These are phyloP conservation scores for Stichodactyla helianthus DNA, from an alignment of 64 coral and sea anemone genomes.

Conservation along the genomic window DNA sequence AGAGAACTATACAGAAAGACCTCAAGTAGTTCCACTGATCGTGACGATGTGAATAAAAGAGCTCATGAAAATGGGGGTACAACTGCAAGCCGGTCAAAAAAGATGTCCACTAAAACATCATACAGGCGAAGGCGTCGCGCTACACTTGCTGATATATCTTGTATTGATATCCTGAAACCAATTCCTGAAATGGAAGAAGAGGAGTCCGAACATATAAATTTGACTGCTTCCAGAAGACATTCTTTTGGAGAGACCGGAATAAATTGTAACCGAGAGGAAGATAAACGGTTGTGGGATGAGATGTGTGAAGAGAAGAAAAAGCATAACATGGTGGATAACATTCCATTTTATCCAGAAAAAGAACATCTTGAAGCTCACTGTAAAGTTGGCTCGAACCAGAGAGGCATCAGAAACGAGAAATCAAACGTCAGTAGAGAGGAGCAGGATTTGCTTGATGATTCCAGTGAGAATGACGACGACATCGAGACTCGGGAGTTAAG, in stretches of 20 bases:
- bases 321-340: neutral
- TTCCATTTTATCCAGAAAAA: neutral
- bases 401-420: neutral
- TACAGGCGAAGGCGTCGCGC: constrained; percentile 8
- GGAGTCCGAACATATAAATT: neutral
- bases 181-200: constrained; percentile 20
- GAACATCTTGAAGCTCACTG: neutral
- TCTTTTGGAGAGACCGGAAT: neutral
- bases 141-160: constrained; percentile 15
- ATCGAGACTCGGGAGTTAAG: neutral
- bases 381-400: neutral
- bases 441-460: neutral
- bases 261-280: neutral
- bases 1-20: neutral
- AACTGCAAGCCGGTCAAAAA: neutral
- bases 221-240: neutral
- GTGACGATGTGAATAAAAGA: neutral
- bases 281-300: neutral
- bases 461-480: neutral
- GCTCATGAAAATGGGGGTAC: neutral
- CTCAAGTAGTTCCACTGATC: neutral
- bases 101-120: neutral
- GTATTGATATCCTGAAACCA: constrained; percentile 5
- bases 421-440: neutral
- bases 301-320: neutral